Conservation (phyloP, 2,888 invertebrate species). For the Macaria notata region DNA sequence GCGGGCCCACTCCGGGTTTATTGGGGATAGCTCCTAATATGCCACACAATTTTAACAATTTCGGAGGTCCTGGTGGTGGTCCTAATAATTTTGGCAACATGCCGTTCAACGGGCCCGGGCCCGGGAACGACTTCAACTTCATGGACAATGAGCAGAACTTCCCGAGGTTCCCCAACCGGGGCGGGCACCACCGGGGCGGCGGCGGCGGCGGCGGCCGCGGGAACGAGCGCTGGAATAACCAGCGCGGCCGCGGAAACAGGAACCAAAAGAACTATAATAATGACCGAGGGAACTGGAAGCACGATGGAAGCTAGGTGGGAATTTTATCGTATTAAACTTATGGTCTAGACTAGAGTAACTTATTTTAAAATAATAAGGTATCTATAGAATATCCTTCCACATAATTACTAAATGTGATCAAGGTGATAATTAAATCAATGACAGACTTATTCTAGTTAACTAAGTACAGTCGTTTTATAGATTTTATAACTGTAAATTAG, state of each 20-base stretch:
- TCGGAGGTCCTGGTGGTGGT: slow-evolving; percentile 62
- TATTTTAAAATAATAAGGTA: slow-evolving; percentile 42
- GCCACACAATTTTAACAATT: slow-evolving; percentile 74
- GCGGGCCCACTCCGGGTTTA: slow-evolving; percentile 79
- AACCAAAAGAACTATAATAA: slow-evolving; percentile 75
- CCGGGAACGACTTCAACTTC: slow-evolving; percentile 68
- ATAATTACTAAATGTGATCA: slow-evolving; percentile 63
- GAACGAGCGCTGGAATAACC: slow-evolving; percentile 69
- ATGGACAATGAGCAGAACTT: slow-evolving; percentile 72
- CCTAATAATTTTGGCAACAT: slow-evolving; percentile 71
- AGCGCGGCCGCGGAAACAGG: slow-evolving; percentile 73
- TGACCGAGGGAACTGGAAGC: slow-evolving; percentile 78
- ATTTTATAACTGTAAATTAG: slow-evolving; percentile 45
- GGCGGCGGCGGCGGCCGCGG: slow-evolving; percentile 72
- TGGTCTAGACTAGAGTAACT: slow-evolving; percentile 39
- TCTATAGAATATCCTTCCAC: slow-evolving; percentile 57
- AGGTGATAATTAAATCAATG: slow-evolving; percentile 60
- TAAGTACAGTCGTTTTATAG: slow-evolving; percentile 52
- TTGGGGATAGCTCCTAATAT: slow-evolving; percentile 82
- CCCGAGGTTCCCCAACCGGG: slow-evolving; percentile 68
- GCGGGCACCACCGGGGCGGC: slow-evolving; percentile 55
- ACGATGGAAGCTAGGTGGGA: slow-evolving; percentile 65
- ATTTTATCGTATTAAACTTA: slow-evolving; percentile 26
- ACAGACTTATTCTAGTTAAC: slow-evolving; percentile 54
- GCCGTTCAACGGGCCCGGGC: slow-evolving; percentile 69